Evolutionary conservation across 2,113 vertebrate species (phyloP), one percentile per base, ranked within the genome.

Genomic region (Procapra przewalskii): DNA sequence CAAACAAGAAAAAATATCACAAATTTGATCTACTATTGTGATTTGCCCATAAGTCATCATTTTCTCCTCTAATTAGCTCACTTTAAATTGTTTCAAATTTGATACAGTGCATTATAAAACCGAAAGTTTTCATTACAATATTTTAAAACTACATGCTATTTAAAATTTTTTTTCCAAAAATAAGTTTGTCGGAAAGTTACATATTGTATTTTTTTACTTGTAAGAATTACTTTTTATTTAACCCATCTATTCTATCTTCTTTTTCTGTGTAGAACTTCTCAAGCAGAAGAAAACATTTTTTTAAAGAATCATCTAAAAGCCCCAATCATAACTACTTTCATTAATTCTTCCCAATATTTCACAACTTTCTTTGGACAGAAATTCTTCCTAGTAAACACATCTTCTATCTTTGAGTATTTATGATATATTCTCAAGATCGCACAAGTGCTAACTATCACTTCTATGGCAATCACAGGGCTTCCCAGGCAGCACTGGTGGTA

Each of bases 81-180:
- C 88, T 86, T 87, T 89, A 97, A 96, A 91, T 62, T 94, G 67
- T 36, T 96, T 93, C 21, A 92, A 83, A 59, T 84, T 7, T 27
- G 48, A 57, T 54, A 88, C 59, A 82, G n/a, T 55, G 3, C 36
- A 92, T 50, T 43, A n/a, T 12, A 83, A 13, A 80, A 62, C 1
- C 89, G 55, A 94, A 83, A 33, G 3, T 67, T 54, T 92, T 50
- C 12, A 33, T 27, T 43, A 9, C 5, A 96, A 93, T 11, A 88
- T 81, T 94, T 87, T 55, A 27, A 93, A 95, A 82, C 55, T 64
- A 21, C 15, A 64, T 71, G 9, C 25, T 96, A 59, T 67, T 79
- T 89, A 3, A 15, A 57, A 6, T 15, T 25, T 48, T 86, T 87
- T 87, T 79, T 71, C 60, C 50, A 94, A 91, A 97, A 88, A 9